Evolutionary conservation across 2,888 invertebrate species (phyloP), one percentile per base, ranked within the genome.

Genomic region (Venusia cambrica): DNA sequence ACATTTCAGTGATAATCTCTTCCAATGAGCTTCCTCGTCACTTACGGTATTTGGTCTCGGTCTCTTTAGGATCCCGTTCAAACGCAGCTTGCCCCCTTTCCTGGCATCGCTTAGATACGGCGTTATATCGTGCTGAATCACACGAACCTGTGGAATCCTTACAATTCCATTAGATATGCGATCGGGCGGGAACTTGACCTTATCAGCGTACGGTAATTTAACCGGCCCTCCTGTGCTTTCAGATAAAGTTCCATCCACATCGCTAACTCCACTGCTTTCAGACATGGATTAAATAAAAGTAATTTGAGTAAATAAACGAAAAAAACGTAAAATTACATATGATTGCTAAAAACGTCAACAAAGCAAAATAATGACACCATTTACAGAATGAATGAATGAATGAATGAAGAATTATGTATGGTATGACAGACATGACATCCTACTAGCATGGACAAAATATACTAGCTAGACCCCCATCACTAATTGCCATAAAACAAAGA

Each of bases 51-150:
- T 26, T 2, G 26, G 15, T 6, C 32, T 31, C 18, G 8, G 13
- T 18, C 25, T 25, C 27, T 11, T 30, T 7, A 8, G 5, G 9
- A 6, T 33, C 10, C 8, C 21, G 14, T 15, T 17, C 4, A 7
- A 12, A 13, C 9, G 18, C 5, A 16, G 11, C 9, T n/a, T 16
- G 3, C 4, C 26, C 2, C n/a, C 6, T 7, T 27, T 34, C 9
- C 9, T 29, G 4, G 10, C 9, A 4, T 36, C 13, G 29, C 54
- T 53, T 13, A 75, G 27, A 45, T 63, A 78, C 5, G 69, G 63
- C 16, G 58, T 57, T 45, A 83, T 66, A 43, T 80, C 70, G 22
- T 57, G 47, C 20, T 74, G 73, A 28, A 57, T 19, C 6, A 83
- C 6, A 2, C 53, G 2, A 22, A 83, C 74, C 14, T 42, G 20